Conservation (phyloP, 2,797 vertebrate genomes). For the Paramormyrops hopkinsi region DNA sequence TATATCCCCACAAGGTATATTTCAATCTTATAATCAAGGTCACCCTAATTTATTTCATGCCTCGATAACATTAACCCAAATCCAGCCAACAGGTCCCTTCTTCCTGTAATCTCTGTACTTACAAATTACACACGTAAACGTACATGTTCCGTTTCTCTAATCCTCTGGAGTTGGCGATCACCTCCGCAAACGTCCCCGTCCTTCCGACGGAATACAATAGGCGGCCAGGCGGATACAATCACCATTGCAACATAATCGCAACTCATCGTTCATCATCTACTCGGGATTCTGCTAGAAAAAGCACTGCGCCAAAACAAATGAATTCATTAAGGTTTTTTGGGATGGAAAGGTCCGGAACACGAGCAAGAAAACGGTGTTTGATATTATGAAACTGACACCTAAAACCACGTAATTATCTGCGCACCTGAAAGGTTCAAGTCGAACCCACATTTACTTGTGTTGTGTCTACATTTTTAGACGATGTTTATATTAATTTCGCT, state of each 20-base stretch:
- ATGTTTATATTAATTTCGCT: background rate
- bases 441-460: background rate
- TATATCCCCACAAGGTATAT: background rate
- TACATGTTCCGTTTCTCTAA: background rate
- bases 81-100: background rate
- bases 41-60: constrained; percentile 15
- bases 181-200: background rate
- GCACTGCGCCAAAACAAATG: constrained; percentile 50
- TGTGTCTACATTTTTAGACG: background rate
- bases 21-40: constrained; percentile 28
- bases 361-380: background rate
- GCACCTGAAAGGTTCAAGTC: background rate
- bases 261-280: constrained; percentile 12
- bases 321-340: background rate
- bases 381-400: background rate
- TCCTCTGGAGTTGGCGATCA: background rate
- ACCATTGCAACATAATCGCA: background rate
- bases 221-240: background rate
- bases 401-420: background rate
- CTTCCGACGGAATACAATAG: background rate
- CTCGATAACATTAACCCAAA: background rate
- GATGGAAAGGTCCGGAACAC: background rate
- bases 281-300: constrained; percentile 31
- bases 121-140: background rate
- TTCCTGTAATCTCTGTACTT: background rate